Base-by-base conservation (phyloP, 2,888 invertebrate genomes). In the Agriopis leucophaearia region DNA sequence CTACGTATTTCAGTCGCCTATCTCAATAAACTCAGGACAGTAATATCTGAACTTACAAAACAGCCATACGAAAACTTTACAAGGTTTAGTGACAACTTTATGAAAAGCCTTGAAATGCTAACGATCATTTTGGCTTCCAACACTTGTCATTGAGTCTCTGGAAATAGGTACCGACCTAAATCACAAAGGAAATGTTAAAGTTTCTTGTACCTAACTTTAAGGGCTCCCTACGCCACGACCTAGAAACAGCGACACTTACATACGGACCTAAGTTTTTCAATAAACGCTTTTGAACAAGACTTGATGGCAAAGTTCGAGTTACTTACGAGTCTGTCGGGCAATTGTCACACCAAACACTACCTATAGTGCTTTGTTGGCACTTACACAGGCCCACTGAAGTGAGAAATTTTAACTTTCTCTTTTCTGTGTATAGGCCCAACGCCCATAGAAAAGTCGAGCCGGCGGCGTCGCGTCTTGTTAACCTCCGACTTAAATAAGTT, bases 251-350 rank as follows among this genome's bases (percentile, higher is more conserved):
- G 72, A 77, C 81, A 83, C 80, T 81, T 80, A 79, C 45, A 57
- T 77, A 77, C 72, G 76, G 76, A 78, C 79, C 63, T 67, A 89
- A 88, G 85, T 90, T 89, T 89, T 89, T 88, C 89, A 89, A 90
- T 88, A 88, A 88, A 83, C 82, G 80, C 83, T 82, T 81, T 81
- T 79, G 80, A 86, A 81, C 81, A 80, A 74, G 79, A 76, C 79
- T 82, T 82, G 82, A 84, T 83, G 81, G 80, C 76, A 77, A 85
- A 86, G 82, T 84, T 83, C 74, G 74, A 74, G 74, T 76, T 79
- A 78, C 79, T 80, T 76, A 71, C 68, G 69, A 66, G 77, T 72
- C 66, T 71, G 72, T 35, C 74, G 70, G 71, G 78, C 78, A 74
- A 78, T 79, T 78, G 78, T 73, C 70, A 52, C 68, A 70, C 74